Percentiles rank a stretch among this genome's conserved stretches.
Evolutionary conservation across 1,140 invertebrate genomes (phyloP).

Genomic region (Camponotus vicinus): DNA sequence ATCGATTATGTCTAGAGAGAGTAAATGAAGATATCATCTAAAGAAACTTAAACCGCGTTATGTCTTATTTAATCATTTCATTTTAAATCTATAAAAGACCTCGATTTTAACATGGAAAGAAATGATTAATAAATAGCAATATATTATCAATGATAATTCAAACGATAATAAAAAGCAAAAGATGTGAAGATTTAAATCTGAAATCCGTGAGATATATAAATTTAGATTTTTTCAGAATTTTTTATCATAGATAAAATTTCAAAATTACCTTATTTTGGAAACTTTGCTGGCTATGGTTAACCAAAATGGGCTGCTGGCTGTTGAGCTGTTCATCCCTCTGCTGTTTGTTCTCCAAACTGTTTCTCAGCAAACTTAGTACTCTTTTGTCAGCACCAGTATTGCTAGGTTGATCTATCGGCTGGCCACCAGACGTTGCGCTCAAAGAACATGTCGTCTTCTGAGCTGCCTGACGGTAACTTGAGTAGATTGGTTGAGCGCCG

Average conservation of each 20-base stretch:
- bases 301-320: slow-evolving; percentile 81
- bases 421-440: slow-evolving; percentile 28
- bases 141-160: neutral
- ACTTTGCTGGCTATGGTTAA: slow-evolving; percentile 82
- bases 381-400: slow-evolving; percentile 88
- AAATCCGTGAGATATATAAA: neutral
- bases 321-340: slow-evolving; percentile 85
- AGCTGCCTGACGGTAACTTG: slow-evolving; percentile 71
- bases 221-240: neutral
- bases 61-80: neutral
- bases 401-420: slow-evolving; percentile 74
- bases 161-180: neutral
- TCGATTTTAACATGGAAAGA: neutral
- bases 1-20: slow-evolving; percentile 15
- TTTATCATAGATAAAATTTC: neutral
- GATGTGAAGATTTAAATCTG: neutral
- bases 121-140: neutral
- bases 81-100: neutral
- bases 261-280: slow-evolving; percentile 81
- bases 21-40: slow-evolving; percentile 5
- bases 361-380: slow-evolving; percentile 89
- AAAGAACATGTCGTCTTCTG: slow-evolving; percentile 53
- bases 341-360: slow-evolving; percentile 90
- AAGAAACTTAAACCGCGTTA: neutral
- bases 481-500: slow-evolving; percentile 70